Percentiles rank a stretch among this genome's conserved stretches.
phyloP scores from a whole-genome alignment of 2,797 vertebrate species.

The Periparus ater region DNA sequence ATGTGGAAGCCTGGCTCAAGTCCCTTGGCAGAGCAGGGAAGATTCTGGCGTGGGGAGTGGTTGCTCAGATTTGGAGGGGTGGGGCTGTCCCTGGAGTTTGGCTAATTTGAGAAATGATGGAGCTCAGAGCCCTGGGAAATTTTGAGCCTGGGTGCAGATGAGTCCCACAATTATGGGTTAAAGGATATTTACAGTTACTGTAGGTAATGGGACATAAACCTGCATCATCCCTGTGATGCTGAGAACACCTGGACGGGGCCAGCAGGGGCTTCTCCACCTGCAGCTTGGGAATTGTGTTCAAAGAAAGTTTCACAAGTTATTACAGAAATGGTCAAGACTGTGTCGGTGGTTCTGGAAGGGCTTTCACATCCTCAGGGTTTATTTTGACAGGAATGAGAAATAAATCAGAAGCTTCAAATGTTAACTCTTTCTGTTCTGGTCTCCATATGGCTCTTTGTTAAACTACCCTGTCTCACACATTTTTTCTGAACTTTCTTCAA shows the following conservation, averaged over 20 bases:
- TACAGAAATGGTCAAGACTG: not conserved
- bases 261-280: not conserved
- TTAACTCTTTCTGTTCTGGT: constrained; percentile 17
- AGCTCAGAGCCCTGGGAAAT: not conserved
- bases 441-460: not conserved
- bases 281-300: not conserved
- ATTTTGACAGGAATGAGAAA: not conserved
- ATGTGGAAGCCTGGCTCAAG: not conserved
- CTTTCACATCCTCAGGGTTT: not conserved
- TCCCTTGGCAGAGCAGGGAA: not conserved
- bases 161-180: not conserved
- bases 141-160: not conserved
- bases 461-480: not conserved
- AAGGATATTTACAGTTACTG: not conserved
- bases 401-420: not conserved
- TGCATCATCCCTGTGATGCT: not conserved
- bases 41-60: accelerated
- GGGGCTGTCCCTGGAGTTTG: not conserved
- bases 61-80: not conserved
- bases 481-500: constrained; percentile 48
- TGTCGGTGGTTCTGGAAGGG: not conserved
- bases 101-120: not conserved
- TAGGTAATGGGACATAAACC: not conserved
- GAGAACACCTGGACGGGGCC: not conserved
- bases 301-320: not conserved